Evolutionary conservation across 53 echinoderm and acorn worm genomes (phyloP).

Genomic region (Mesocentrotus franciscanus): DNA sequence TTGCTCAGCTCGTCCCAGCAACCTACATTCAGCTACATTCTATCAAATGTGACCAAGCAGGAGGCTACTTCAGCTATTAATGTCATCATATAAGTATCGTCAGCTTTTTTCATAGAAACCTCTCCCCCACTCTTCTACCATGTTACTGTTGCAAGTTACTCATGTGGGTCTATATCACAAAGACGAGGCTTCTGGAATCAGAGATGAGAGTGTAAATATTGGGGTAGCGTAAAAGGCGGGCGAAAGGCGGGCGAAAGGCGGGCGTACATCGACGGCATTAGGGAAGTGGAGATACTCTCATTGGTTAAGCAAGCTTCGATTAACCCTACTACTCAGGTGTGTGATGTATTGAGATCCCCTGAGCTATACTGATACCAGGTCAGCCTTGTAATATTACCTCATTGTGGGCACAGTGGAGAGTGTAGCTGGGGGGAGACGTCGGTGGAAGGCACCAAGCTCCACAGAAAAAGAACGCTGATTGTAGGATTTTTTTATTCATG

Average conservation of each 20-base stretch:
- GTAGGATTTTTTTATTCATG: not conserved
- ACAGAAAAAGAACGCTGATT: no score
- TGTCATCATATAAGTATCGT: not conserved
- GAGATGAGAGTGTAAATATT: constrained; percentile 52
- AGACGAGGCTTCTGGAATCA: constrained; percentile 36
- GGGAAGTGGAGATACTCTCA: not conserved
- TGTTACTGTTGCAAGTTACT: constrained; percentile 19
- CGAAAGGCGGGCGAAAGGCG: not conserved
- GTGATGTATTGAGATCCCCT: constrained; percentile 51
- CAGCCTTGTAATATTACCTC: constrained; percentile 53
- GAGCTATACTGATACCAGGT: constrained; percentile 43
- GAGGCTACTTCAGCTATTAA: not conserved
- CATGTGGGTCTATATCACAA: not conserved
- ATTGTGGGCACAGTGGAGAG: not conserved
- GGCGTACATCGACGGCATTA: not conserved
- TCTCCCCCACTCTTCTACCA: not conserved
- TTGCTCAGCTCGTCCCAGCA: not conserved
- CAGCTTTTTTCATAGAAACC: not conserved
- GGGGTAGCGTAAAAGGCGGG: constrained; percentile 8
- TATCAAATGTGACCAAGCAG: not conserved
- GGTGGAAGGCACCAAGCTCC: not conserved
- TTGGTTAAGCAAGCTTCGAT: constrained; percentile 52
- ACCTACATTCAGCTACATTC: not conserved
- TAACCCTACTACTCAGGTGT: constrained; percentile 57
- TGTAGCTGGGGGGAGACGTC: not conserved